Conservation (phyloP, 2,888 invertebrate species). For the Drosophila multiciliata region DNA sequence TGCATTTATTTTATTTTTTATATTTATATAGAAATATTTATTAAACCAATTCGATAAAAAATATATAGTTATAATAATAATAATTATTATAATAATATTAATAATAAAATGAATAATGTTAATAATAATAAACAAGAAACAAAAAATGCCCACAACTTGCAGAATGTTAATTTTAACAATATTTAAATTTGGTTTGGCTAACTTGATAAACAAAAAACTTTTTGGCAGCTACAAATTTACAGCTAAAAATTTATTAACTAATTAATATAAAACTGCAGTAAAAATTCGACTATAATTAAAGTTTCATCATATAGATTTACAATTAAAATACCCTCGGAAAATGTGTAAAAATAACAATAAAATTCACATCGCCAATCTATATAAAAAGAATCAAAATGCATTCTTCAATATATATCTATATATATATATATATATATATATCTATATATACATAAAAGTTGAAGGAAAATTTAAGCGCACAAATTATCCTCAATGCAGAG, state of each 20-base stretch:
- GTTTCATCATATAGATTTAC: too few species aligned
- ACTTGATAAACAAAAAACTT: too few species aligned
- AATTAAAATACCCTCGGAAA: background rate
- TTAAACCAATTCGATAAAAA: background rate
- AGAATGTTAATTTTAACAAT: background rate
- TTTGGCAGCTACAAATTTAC: too few species aligned
- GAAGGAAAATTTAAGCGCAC: constrained; percentile 9
- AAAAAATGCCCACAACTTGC: background rate
- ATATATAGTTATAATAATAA: background rate
- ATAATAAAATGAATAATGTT: background rate
- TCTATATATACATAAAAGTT: background rate
- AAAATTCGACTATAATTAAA: background rate
- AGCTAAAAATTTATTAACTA: background rate
- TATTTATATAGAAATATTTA: background rate
- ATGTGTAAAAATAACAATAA: too few species aligned
- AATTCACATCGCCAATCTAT: background rate
- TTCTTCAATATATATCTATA: too few species aligned
- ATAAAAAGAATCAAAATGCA: background rate
- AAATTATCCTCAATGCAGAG: constrained; percentile 11
- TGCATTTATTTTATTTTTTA: too few species aligned
- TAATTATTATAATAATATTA: background rate
- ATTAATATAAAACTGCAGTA: too few species aligned
- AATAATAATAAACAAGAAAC: background rate
- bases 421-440: too few species aligned
- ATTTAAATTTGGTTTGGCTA: background rate